phyloP scores from a whole-genome alignment of 2,888 invertebrate species.

The Dolichopus griseipennis region DNA sequence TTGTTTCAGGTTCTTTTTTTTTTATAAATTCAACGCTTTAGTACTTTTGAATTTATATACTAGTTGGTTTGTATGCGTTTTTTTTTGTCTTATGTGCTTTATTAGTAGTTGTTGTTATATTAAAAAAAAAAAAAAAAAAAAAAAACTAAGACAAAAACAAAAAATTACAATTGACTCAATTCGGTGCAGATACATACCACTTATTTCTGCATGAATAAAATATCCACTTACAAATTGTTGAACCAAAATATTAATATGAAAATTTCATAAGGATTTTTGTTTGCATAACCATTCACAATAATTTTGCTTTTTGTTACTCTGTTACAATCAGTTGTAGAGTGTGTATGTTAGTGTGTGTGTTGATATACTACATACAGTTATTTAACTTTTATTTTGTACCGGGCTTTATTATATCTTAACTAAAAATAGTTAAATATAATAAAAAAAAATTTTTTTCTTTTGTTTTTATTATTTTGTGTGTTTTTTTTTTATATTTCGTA shows the following conservation, averaged over 20 bases:
- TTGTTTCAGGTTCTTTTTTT: neutral
- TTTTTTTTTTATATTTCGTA: neutral
- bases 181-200: neutral
- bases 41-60: neutral
- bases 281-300: too few species aligned
- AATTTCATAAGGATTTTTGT: neutral
- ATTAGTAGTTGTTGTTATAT: too few species aligned
- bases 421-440: slow-evolving; percentile 1
- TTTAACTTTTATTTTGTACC: neutral
- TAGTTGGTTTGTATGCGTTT: neutral
- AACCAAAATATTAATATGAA: neutral
- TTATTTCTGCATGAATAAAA: neutral
- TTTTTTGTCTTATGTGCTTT: too few species aligned
- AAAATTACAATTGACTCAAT: neutral
- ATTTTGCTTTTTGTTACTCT: too few species aligned
- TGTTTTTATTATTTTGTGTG: neutral
- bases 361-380: neutral
- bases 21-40: neutral
- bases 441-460: neutral
- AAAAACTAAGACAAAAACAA: neutral
- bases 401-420: neutral
- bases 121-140: too few species aligned
- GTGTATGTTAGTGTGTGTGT: too few species aligned
- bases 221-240: neutral
- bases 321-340: too few species aligned